Base-by-base conservation (phyloP, 2,888 invertebrate species). In the Zygogramma bicolorata region DNA sequence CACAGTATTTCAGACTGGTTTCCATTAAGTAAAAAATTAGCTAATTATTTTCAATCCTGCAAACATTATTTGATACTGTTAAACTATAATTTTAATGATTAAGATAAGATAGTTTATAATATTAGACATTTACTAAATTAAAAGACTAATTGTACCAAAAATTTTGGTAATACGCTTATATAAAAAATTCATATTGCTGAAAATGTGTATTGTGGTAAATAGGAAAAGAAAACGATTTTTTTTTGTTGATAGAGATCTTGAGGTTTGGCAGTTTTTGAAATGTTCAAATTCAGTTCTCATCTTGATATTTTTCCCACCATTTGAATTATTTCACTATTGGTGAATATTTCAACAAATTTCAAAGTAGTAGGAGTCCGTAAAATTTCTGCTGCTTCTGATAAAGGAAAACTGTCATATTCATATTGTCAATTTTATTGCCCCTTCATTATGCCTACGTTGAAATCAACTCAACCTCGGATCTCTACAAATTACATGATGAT, bases 131-230 rank as follows among this genome's bases (percentile, higher is more conserved):
- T 72, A 75, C 73, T 77, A 80, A 77, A 79, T 74, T 78, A 78
- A 80, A 80, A 80, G 80, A 80, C 79, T 81, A 81, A 81, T 79
- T 79, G 75, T 81, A 81, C 81, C 81, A 80, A 80, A 79, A 76
- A 78, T 67, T 77, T 81, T 80, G 81, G 81, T 81, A 80, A 75
- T 81, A 82, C 81, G 81, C 81, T 82, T 82, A 81, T 69, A 78
- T 78, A 78, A 73, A 79, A 80, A 75, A 75, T 75, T 75, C 74
- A 77, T 79, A 76, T 65, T 75, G 76, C 74, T 76, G 70, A 73
- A 76, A 76, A 75, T 74, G 77, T 77, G 72, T 77, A 79, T 76
- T 75, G 73, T 75, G 72, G 53, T 53, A 53, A 53, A 25, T 15
- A 46, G 42, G 25, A 53, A 38, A 25, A 53, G n/a, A 53, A 53